Percentiles rank a stretch among this genome's conserved stretches.
Evolutionary conservation across 1,140 invertebrate species (phyloP).

Genomic region (Heliconius himera): DNA sequence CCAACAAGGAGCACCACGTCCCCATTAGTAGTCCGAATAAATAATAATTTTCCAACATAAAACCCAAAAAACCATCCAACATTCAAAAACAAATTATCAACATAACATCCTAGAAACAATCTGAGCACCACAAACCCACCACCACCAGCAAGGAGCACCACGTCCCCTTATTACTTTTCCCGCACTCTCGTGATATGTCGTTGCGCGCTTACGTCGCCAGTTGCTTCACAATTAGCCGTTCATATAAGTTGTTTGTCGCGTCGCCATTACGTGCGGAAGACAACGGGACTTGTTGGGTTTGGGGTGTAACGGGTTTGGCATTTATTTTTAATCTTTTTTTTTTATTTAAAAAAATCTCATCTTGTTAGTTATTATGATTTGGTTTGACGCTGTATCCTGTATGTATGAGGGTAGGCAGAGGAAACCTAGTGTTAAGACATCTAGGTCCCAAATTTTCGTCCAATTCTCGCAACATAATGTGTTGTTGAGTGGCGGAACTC

Average conservation of each 20-base stretch:
- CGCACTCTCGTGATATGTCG: conserved; percentile 28
- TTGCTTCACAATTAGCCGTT: conserved; percentile 34
- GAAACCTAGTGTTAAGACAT: not conserved
- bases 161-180: conserved; percentile 15
- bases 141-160: conserved; percentile 3
- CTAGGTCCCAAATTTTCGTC: too few relatives aligned
- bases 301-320: not conserved
- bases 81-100: not conserved
- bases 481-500: too few relatives aligned
- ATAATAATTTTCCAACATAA: not conserved
- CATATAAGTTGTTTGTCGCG: conserved; percentile 38
- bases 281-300: conserved; percentile 20
- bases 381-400: not conserved
- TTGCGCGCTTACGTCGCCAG: conserved; percentile 16
- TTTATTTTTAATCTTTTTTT: not conserved
- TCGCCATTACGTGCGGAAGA: conserved; percentile 33
- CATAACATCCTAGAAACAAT: not conserved
- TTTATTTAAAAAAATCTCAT: too few relatives aligned
- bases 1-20: too few relatives aligned
- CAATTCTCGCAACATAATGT: too few relatives aligned
- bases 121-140: too few relatives aligned
- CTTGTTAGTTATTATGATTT: too few relatives aligned
- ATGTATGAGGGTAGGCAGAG: not conserved
- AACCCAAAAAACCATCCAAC: not conserved
- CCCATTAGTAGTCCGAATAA: not conserved